Evolutionary conservation across 2,797 vertebrate species (phyloP), one percentile per base, ranked within the genome.

Genomic region (Myiothlypis chrysogaster): DNA sequence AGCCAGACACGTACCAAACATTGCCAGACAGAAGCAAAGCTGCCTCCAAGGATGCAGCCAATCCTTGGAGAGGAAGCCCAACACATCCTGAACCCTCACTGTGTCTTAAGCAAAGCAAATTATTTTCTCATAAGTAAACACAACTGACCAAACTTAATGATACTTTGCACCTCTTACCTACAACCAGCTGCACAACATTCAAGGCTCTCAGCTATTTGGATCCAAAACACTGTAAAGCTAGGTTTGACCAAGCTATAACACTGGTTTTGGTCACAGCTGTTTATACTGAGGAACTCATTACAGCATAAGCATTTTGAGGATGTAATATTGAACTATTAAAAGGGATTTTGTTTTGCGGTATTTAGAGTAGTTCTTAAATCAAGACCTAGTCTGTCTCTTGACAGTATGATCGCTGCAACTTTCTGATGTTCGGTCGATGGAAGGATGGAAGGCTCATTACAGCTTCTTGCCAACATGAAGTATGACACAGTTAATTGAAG

Each of bases 401-500:
- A 60, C 28, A 70, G 34, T 39, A 78, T 72, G 83, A 85, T 34
- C 68, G 34, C 56, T 68, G 39, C 17, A 68, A 47, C 84, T 80
- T 89, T 68, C 73, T 59, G 70, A 47, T 63, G 28, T 39, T 77
- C 0, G 0, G 64, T 75, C 1, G 2, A 73, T 75, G 59, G 66
- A 87, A 93, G 49, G 50, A 79, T 75, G 64, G 73, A 90, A 76
- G n/a, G 46, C 57, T 55, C 77, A 76, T 85, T 68, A 86, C 2
- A 4, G 50, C 39, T 93, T 88, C 93, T 93, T 90, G 84, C 81
- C 89, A 95, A 81, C 28, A n/a, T 49, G n/a, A 70, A 71, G 47
- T 27, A 83, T 50, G 68, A 87, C 85, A 68, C n/a, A 65, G 83
- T 87, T 88, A 89, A 94, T 95, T 92, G 94, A 92, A 91, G 91